Evolutionary conservation across 1,140 invertebrate genomes (phyloP).

Genomic region (Sinonovacula constricta): DNA sequence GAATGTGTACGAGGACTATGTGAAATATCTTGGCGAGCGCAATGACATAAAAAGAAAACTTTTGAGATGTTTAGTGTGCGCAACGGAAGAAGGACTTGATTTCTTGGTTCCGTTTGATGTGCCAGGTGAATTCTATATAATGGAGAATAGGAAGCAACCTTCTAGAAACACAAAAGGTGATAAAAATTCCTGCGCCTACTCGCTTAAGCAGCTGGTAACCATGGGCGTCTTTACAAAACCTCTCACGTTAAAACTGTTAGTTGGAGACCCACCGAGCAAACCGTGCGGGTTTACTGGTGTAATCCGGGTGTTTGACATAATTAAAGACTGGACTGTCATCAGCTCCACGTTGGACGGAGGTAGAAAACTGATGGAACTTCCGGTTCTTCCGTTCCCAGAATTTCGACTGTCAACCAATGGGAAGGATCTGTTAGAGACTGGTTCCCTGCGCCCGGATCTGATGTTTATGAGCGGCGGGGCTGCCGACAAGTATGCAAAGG

Average conservation of each 20-base stretch:
- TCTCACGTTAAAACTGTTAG: constrained; percentile 57
- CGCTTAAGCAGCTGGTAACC: constrained; percentile 54
- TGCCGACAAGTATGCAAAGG: constrained; percentile 60
- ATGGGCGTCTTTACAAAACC: constrained; percentile 54
- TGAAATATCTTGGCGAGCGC: constrained; percentile 59
- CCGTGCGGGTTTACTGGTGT: constrained; percentile 68
- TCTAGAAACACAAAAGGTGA: constrained; percentile 57
- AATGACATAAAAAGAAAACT: constrained; percentile 63
- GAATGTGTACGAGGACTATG: constrained; percentile 65
- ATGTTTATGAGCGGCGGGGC: constrained; percentile 49
- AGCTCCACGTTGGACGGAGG: constrained; percentile 59
- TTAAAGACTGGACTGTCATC: constrained; percentile 68
- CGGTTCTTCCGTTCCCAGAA: constrained; percentile 60
- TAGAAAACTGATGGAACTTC: constrained; percentile 66
- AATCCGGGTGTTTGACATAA: constrained; percentile 64
- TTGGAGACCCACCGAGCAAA: constrained; percentile 63
- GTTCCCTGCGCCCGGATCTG: constrained; percentile 34
- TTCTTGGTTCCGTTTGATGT: constrained; percentile 67
- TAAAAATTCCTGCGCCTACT: constrained; percentile 53
- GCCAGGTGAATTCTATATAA: constrained; percentile 66
- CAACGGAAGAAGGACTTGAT: constrained; percentile 52
- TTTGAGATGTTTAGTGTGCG: constrained; percentile 64
- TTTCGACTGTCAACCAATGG: constrained; percentile 65
- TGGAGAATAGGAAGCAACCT: constrained; percentile 55
- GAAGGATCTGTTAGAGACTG: constrained; percentile 49